Conservation (phyloP, 2,888 invertebrate species). For the Steromphala cineraria region DNA sequence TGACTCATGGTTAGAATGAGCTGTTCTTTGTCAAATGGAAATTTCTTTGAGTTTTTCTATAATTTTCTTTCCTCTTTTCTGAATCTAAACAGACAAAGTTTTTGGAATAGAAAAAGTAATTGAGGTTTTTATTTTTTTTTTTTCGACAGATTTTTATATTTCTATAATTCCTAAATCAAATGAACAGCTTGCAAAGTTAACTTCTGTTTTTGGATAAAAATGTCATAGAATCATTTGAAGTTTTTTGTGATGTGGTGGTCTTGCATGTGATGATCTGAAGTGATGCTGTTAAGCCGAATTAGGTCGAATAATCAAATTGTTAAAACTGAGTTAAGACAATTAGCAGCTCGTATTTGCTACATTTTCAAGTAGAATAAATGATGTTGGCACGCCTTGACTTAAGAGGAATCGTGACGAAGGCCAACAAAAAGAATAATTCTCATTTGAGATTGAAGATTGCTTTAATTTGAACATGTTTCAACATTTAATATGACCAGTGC, state of each 20-base stretch:
- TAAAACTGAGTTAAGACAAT: slow-evolving; percentile 4
- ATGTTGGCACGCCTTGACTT: neutral
- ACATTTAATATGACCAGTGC: slow-evolving; percentile 10
- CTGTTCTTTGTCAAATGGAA: too few relatives aligned
- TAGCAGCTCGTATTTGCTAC: slow-evolving; percentile 4
- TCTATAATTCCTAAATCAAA: too few relatives aligned
- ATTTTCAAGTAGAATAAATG: slow-evolving; percentile 5
- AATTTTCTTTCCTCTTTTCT: too few relatives aligned
- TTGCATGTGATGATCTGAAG: neutral
- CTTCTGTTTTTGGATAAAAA: neutral
- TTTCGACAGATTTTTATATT: too few relatives aligned
- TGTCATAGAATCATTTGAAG: neutral
- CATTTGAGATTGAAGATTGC: neutral
- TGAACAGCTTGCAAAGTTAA: too few relatives aligned
- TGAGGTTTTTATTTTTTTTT: too few relatives aligned
- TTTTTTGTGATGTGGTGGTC: neutral
- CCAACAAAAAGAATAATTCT: neutral
- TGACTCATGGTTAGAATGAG: too few relatives aligned
- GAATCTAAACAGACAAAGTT: too few relatives aligned
- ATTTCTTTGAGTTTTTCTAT: too few relatives aligned
- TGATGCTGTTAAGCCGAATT: neutral
- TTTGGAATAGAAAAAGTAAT: too few relatives aligned
- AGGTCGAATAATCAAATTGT: neutral
- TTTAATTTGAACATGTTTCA: slow-evolving; percentile 14
- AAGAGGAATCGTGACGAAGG: neutral